Percentiles rank a stretch among this genome's conserved stretches.
phyloP scores from a whole-genome alignment of 2,113 vertebrate species.

The Dipodomys stephensi region DNA sequence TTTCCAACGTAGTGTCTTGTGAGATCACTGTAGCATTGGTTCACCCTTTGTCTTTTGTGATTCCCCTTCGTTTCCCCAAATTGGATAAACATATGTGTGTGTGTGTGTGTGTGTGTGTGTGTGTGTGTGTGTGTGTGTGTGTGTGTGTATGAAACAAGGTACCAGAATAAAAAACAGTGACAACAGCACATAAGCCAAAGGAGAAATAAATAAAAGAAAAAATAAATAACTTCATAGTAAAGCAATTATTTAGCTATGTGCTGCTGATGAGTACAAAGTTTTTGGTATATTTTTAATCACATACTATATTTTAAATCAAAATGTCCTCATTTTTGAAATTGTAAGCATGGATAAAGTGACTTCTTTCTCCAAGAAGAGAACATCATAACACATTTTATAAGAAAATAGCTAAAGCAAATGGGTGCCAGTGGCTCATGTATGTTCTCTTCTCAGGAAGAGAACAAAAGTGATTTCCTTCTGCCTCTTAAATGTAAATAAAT shows the following conservation, averaged over 20 bases:
- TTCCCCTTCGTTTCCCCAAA: too few relatives aligned
- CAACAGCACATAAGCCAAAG: not conserved
- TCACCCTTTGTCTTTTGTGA: too few relatives aligned
- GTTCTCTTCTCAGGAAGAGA: not conserved
- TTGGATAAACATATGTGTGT: too few relatives aligned
- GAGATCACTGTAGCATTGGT: too few relatives aligned
- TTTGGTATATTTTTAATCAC: not conserved
- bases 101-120: too few relatives aligned
- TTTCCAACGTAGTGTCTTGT: too few relatives aligned
- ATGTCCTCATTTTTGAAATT: constrained; percentile 13
- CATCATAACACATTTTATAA: constrained; percentile 37
- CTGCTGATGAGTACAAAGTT: constrained; percentile 45
- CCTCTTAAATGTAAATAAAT: constrained; percentile 55
- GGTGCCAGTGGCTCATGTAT: too few relatives aligned
- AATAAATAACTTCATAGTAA: too few relatives aligned
- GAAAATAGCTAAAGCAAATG: constrained; percentile 12
- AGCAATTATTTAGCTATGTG: not conserved
- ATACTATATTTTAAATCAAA: constrained; percentile 26
- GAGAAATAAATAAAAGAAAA: not conserved
- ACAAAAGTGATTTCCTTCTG: constrained; percentile 19
- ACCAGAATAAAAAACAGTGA: too few relatives aligned
- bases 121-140: too few relatives aligned
- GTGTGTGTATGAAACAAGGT: too few relatives aligned
- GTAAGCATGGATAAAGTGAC: constrained; percentile 33
- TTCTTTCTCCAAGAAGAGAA: not conserved